Base-by-base conservation (phyloP, 2,113 vertebrate genomes). In the Oxyura jamaicensis region DNA sequence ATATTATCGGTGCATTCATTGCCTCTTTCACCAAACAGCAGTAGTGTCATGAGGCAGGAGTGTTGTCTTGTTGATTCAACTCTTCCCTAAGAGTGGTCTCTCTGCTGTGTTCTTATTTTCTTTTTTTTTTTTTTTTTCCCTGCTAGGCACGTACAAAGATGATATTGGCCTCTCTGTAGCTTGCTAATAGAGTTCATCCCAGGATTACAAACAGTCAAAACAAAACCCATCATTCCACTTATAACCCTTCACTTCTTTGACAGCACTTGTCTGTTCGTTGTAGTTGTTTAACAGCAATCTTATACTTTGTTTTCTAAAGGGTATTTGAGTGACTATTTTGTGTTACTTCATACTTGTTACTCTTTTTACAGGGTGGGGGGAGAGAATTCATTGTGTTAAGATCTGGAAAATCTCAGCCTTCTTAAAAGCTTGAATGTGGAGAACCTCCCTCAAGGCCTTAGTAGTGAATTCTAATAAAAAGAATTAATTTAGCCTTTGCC, bases 311-410 rank as follows among this genome's bases (percentile, higher is more conserved):
- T 93, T 90, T 85, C 33, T 84, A 14, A n/a, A 44, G 36, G n/a
- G 33, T 69, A 29, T 80, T 56, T 42, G 65, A 69, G 19, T 19
- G 25, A 20, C 39, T 81, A 0, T 55, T 67, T 3, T 1, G 9
- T 35, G 22, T 42, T 52, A 62, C 11, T 87, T 6, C 17, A 56
- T 29, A n/a, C 15, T n/a, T 36, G 4, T 56, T 52, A 16, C 13
- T 68, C 36, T 66, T 0, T 39, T 52, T 52, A 25, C 2, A 11
- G 48, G 18, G 15, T 13, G n/a, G 0, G 8, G 20, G 3, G 22
- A 3, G 19, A 26, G 22, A 83, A 69, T 48, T 72, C 4, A 8
- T 56, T 67, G 18, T 81, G 15, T 90, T 75, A 42, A 87, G n/a
- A 15, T 55, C 5, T 63, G 39, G 28, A 35, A 48, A 78, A 50